A percentile compares a stretch with the other conserved stretches of the same genome.
These are phyloP conservation scores for Zophobas morio DNA, from an alignment of 1,140 invertebrate genomes.

Conservation along the genomic window DNA sequence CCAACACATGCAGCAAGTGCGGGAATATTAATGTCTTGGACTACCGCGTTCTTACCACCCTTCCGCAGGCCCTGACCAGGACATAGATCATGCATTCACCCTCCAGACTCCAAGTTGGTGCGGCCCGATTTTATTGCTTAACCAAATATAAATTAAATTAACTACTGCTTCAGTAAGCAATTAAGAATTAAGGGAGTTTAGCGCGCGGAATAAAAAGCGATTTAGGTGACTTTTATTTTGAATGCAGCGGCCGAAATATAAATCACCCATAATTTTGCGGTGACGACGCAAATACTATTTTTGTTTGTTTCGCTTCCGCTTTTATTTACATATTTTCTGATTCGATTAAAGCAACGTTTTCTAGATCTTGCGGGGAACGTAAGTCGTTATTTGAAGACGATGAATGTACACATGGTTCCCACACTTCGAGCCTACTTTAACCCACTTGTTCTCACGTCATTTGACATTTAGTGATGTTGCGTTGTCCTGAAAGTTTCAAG, in stretches of 20 bases:
- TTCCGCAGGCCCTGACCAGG: constrained; percentile 62
- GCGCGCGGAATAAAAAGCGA: constrained; percentile 65
- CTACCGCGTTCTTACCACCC: constrained; percentile 65
- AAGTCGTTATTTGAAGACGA: too few species aligned
- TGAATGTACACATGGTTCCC: too few species aligned
- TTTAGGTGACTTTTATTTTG: constrained; percentile 63
- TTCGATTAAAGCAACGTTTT: background rate
- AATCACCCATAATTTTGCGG: constrained; percentile 53
- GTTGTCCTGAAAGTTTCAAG: too few species aligned
- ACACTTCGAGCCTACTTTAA: too few species aligned
- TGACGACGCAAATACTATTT: constrained; percentile 45
- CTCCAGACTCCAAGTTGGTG: constrained; percentile 52
- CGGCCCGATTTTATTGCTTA: constrained; percentile 67
- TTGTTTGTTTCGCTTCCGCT: constrained; percentile 23
- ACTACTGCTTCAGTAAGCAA: constrained; percentile 67
- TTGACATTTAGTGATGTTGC: too few species aligned
- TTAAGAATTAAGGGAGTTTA: constrained; percentile 67
- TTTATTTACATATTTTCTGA: constrained; percentile 5
- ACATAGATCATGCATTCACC: constrained; percentile 64
- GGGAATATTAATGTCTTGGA: constrained; percentile 67
- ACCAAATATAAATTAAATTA: constrained; percentile 68
- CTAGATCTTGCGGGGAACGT: too few species aligned
- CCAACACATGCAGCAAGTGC: constrained; percentile 63
- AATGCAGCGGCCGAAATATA: constrained; percentile 48
- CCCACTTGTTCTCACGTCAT: too few species aligned